These are phyloP conservation scores for Metallyticus violacea DNA, from an alignment of 2,888 invertebrate species.

Conservation along the genomic window DNA sequence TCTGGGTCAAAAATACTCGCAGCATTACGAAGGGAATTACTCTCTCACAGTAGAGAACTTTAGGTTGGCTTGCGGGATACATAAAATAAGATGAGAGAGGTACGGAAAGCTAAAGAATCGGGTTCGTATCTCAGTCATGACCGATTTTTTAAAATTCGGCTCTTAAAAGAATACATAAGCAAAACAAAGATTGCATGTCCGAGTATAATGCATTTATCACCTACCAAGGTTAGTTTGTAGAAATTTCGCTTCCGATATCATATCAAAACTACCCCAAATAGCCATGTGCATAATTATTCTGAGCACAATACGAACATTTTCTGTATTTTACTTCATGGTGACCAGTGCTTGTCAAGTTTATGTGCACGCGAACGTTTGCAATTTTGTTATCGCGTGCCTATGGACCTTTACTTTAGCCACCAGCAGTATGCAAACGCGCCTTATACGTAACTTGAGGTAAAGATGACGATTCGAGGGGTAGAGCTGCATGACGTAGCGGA, in stretches of 20 bases:
- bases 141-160: no score
- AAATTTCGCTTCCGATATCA: background rate
- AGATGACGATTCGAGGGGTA: background rate
- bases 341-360: background rate
- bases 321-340: background rate
- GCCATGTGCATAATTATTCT: background rate
- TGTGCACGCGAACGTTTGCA: background rate
- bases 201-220: background rate
- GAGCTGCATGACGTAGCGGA: background rate
- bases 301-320: background rate
- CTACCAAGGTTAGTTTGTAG: background rate
- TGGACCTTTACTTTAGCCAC: background rate
- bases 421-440: background rate
- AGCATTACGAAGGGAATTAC: no score
- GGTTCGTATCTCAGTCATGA: no score
- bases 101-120: no score
- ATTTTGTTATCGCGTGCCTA: background rate
- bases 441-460: background rate
- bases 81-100: no score
- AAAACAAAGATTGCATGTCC: background rate
- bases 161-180: no score
- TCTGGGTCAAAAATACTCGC: no score
- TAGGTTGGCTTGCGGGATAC: no score
- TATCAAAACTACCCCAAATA: background rate
- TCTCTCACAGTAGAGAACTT: no score